Base-by-base conservation (phyloP, 2,888 invertebrate genomes). In the Callimorpha dominula region DNA sequence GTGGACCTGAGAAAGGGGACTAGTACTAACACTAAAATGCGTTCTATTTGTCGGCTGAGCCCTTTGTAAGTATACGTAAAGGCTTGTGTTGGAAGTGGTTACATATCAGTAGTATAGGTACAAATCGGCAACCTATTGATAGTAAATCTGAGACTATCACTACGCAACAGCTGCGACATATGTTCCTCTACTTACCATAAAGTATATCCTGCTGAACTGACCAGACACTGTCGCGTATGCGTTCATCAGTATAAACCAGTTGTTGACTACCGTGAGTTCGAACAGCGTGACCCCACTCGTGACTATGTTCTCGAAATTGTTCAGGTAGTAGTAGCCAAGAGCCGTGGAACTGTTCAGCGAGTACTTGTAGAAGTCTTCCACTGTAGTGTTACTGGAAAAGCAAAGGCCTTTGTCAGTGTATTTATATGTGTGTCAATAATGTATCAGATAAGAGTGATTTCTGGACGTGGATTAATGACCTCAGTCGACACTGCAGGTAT, bases 171-270 rank as follows among this genome's bases (percentile, higher is more conserved):
- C 7, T 54, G 7, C 1, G 9, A 9, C 4, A 8, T n/a, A n/a
- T n/a, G 8, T 15, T 50, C n/a, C 11, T 11, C 42, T n/a, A 42
- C 68, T 60, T 60, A 97, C 95, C 98, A 98, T 98, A 89, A 99
- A 98, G 90, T 97, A 99, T n/a, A 98, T 92, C 81, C 98, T 96
- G 71, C 97, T 97, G 92, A 97, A 97, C 86, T 97, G 96, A 68
- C 97, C 96, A 0, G 97, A 96, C 31, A 97, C 97, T 0, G 96
- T 96, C 0, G 97, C 97, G 88, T 97, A 98, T 1, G 97, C 98
- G 89, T 98, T 98, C 99, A 99, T 99, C 43, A 98, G 96, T 73
- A 98, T 98, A 87, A 98, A 98, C 99, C 99, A 99, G 93, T 98
- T 98, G 92, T 98, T 99, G 73, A 98, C 98, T 15, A 98, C 98